Conservation (phyloP, 2,113 vertebrate genomes). For the Muscicapa adusta region DNA sequence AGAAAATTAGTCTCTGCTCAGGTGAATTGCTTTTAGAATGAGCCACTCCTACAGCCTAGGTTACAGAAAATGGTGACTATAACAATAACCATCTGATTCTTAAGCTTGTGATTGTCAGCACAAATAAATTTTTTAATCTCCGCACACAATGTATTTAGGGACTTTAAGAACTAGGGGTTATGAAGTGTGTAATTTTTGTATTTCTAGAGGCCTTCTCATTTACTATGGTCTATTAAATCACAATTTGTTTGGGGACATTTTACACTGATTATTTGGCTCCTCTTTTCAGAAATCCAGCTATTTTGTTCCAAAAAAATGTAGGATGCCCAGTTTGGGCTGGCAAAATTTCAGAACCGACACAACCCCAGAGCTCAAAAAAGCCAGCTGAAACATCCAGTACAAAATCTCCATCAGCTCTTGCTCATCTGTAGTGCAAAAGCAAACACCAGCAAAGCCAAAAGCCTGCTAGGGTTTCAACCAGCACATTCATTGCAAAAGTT, state of each 20-base stretch:
- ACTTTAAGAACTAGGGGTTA: background rate
- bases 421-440: background rate
- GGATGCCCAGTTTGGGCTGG: background rate
- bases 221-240: constrained; percentile 1
- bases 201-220: background rate
- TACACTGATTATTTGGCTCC: background rate
- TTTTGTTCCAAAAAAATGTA: background rate
- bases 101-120: background rate
- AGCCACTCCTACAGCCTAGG: background rate
- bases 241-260: background rate
- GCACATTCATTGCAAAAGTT: background rate
- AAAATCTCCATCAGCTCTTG: background rate
- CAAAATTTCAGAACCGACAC: background rate
- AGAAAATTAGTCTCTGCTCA: background rate
- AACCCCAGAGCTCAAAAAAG: background rate
- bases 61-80: background rate
- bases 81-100: background rate
- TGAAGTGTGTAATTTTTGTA: background rate
- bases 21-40: background rate
- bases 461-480: background rate
- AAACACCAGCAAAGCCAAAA: background rate
- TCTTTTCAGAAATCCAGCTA: background rate
- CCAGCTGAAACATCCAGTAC: background rate
- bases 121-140: background rate
- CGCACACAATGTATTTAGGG: background rate